Base-by-base conservation (phyloP, 2,797 vertebrate species). In the Lacerta viridis region DNA sequence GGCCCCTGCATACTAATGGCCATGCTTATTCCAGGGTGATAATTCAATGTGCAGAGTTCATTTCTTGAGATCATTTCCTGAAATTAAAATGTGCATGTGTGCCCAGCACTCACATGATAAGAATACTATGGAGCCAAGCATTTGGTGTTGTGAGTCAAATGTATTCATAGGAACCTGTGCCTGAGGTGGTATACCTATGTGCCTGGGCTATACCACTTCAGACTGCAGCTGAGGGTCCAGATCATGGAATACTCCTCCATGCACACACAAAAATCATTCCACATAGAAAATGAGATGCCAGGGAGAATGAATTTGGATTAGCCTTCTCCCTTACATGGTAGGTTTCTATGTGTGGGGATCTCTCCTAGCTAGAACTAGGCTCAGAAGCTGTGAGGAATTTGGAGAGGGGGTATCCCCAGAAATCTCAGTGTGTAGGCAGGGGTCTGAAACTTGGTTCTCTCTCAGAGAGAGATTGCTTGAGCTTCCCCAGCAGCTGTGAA, bases 1-100 rank as follows among this genome's bases (percentile, higher is more conserved):
- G 93, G 80, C 89, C 94, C 68, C 89, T 94, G 92, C 93, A 95
- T 96, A 88, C 95, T 93, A 95, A 95, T 96, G 85, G 66, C 64
- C 89, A 78, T 85, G 87, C 93, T 95, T 95, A 94, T 95, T 95
- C 95, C 93, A 92, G 90, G 88, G 92, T 0, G 0, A 90, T 95
- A 95, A 94, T 94, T 95, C 80, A 8, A 89, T 83, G 88, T 89
- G 91, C 92, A 93, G 87, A 95, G 91, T 92, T 95, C 92, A 93
- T 94, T 95, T 95, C 93, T 94, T 1, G 80, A 94, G 91, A 94
- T 61, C 64, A 94, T 93, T 92, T 90, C 80, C 91, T 94, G 90
- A 88, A 80, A 93, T 91, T 93, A 92, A 95, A 96, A 94, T 94
- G 93, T 91, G 86, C 93, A 90, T 92, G 91, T 46, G 91, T 85